Evolutionary conservation across 2,888 invertebrate species (phyloP), one percentile per base, ranked within the genome.

Genomic region (Diadegma fenestrale): DNA sequence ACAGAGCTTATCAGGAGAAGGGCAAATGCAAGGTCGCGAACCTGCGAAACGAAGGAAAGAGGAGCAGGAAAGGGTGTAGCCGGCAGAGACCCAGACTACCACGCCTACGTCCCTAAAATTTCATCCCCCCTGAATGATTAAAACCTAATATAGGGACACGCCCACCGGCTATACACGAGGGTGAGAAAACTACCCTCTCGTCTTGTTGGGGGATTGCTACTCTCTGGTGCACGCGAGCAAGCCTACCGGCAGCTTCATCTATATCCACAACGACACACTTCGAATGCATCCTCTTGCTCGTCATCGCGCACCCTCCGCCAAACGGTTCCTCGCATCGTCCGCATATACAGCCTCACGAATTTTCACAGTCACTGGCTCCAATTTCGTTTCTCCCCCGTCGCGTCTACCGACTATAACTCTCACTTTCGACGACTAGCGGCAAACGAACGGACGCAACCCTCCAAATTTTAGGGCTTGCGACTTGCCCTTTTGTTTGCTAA

Each of bases 111-210:
- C 89, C 91, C 93, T 90, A 92, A 93, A 93, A 93, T 92, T 93
- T 93, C 93, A 92, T 93, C 87, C 86, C 72, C 37, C 37, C 26
- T 93, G 92, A 94, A 93, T 93, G 93, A 94, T 94, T 94, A 93
- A 94, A 94, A 93, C 93, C 92, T 93, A 94, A 94, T 94, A 93
- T 91, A 92, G 90, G 88, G 93, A 93, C 93, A 94, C 93, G 93
- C 93, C 93, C 91, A 92, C 90, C 88, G 85, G 76, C 85, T 85
- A 76, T 81, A 80, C 86, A 81, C 58, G 58, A 58, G 58, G 84
- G 86, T 86, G 86, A 79, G 86, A 77, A 76, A 71, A 81, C 80
- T 66, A 48, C 43, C 19, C 33, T 58, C 37, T 80, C 63, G 63
- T 72, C 12, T 19, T 80, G 63, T 58, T 33, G 26, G 58, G 66